Percentiles rank a stretch among this genome's conserved stretches.
phyloP scores from a whole-genome alignment of 37 sponge, comb jelly and placozoan species.

The Halisarca cf. caerulea region DNA sequence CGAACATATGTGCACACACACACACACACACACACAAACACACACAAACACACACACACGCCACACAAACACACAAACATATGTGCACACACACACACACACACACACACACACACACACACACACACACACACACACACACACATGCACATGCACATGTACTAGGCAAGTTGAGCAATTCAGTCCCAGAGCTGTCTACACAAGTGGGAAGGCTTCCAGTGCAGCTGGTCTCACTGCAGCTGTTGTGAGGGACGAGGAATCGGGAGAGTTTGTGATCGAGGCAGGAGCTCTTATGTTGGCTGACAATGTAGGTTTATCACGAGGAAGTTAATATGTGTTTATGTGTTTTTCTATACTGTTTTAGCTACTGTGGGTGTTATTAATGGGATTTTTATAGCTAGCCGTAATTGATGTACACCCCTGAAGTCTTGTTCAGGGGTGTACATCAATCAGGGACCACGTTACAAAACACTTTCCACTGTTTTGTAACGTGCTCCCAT shows the following conservation, averaged over 20 bases:
- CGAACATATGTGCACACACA: too few species aligned
- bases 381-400: not conserved
- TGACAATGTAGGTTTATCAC: constrained; percentile 84
- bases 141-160: not conserved
- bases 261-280: constrained; percentile 97
- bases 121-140: not conserved
- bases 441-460: too few species aligned
- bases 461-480: too few species aligned
- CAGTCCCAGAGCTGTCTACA: constrained; percentile 97
- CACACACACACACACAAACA: too few species aligned
- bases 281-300: constrained; percentile 99
- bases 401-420: too few species aligned
- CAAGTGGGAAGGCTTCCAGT: constrained; percentile 94
- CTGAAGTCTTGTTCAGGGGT: not conserved
- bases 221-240: constrained; percentile 99
- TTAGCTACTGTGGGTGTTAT: constrained; percentile 7
- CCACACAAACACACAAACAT: too few species aligned
- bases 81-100: not conserved
- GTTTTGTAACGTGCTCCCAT: too few species aligned
- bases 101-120: not conserved
- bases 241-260: constrained; percentile 97
- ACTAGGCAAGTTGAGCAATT: constrained; percentile 93
- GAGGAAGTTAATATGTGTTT: not conserved
- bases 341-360: not conserved
- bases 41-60: too few species aligned